Evolutionary conservation across 2,113 vertebrate genomes (phyloP), one percentile per base, ranked within the genome.

Genomic region (Jacana jacana): DNA sequence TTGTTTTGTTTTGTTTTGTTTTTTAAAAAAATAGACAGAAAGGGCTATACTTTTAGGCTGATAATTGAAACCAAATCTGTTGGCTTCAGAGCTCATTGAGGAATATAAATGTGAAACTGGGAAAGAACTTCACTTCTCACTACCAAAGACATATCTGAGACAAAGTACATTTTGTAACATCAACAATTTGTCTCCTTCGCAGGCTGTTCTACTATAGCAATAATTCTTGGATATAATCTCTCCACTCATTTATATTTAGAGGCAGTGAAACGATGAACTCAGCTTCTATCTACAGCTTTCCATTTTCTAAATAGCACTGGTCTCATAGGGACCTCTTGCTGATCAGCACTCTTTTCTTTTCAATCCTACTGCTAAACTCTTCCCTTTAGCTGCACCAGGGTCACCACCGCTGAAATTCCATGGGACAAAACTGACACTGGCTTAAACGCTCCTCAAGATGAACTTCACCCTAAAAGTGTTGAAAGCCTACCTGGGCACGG

Each of bases 161-260:
- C 51, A 37, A 88, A 94, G 87, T 60, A 95, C 85, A 87, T 94
- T 95, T 85, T 95, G 82, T 95, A 93, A 93, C 14, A 8, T 54
- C 88, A 92, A 80, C 68, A 86, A 89, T 85, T 76, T 80, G 54
- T 92, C 92, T 91, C 73, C 88, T 90, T 92, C 40, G 42, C 70
- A 91, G 70, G 55, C 83, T 89, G 77, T 93, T 92, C 75, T 80
- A 80, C 86, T 90, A 90, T 17, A 91, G 86, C 69, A 93, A 66
- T 86, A 96, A 86, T 71, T 93, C 85, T 86, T 90, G 77, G 61
- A 88, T 91, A 85, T 79, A 97, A 94, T 91, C 54, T 78, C 90
- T 84, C 65, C 72, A 76, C 71, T 87, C 86, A 92, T 33, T 95
- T 95, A 93, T 91, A 94, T 94, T 96, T 96, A 96, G 90, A 96